phyloP scores from a whole-genome alignment of 2,888 invertebrate species.

The Hypena proboscidalis region DNA sequence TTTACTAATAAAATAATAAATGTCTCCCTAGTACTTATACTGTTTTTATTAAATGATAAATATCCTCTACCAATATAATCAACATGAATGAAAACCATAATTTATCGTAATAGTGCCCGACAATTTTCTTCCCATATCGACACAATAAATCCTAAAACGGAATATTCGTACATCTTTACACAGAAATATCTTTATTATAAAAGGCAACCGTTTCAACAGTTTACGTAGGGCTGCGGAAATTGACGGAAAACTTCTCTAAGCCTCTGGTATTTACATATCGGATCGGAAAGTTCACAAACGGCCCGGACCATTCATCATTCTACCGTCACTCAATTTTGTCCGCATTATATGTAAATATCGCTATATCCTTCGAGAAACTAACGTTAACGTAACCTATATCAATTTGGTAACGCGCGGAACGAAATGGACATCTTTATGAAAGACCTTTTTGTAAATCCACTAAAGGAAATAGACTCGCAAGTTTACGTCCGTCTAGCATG shows the following conservation, averaged over 20 bases:
- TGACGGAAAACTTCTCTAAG: slow-evolving; percentile 44
- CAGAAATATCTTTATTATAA: slow-evolving; percentile 36
- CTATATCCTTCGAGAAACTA: slow-evolving; percentile 38
- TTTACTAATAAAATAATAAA: too few relatives aligned
- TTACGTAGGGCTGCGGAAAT: slow-evolving; percentile 43
- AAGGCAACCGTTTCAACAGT: slow-evolving; percentile 35
- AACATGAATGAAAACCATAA: not conserved
- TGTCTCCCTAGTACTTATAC: too few relatives aligned
- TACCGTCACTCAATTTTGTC: slow-evolving; percentile 58
- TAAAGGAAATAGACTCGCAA: slow-evolving; percentile 35
- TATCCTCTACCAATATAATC: not conserved
- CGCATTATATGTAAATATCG: slow-evolving; percentile 52
- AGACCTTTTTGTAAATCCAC: slow-evolving; percentile 37
- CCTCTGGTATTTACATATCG: slow-evolving; percentile 53
- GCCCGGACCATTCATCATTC: slow-evolving; percentile 54
- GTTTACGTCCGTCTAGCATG: slow-evolving; percentile 26
- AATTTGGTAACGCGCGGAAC: slow-evolving; percentile 42
- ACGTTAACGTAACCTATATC: slow-evolving; percentile 44
- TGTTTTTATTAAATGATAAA: too few relatives aligned
- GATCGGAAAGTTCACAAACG: slow-evolving; percentile 55
- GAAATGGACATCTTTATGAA: slow-evolving; percentile 43
- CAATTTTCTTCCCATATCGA: not conserved
- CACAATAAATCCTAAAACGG: slow-evolving; percentile 8
- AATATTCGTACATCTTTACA: slow-evolving; percentile 32
- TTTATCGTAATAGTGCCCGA: not conserved